Evolutionary conservation across 1,140 invertebrate species (phyloP).

Genomic region (Pseudomyrmex dendroicus): DNA sequence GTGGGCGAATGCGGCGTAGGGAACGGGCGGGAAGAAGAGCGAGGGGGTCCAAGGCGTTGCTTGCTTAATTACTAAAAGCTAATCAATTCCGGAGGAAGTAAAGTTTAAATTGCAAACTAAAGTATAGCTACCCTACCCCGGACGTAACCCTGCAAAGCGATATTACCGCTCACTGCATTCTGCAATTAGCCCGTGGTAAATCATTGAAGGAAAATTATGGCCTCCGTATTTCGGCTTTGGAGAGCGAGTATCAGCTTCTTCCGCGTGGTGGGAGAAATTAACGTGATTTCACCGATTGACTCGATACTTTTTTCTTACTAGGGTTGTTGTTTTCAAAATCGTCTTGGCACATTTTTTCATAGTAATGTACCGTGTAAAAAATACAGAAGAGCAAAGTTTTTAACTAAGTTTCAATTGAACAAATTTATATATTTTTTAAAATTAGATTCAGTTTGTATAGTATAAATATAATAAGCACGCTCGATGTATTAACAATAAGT

Average conservation of each 20-base stretch:
- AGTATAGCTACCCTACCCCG: constrained; percentile 83
- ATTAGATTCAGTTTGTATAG: constrained; percentile 5
- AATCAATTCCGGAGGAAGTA: constrained; percentile 86
- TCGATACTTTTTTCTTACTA: background rate
- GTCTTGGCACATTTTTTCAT: background rate
- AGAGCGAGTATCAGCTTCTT: constrained; percentile 53
- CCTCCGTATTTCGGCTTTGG: constrained; percentile 51
- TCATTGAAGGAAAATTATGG: constrained; percentile 85
- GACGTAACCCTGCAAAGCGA: constrained; percentile 83
- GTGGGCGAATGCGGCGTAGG: constrained; percentile 36
- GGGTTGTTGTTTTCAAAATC: background rate
- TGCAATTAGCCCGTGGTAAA: constrained; percentile 85
- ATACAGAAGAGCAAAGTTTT: background rate
- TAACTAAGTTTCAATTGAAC: background rate
- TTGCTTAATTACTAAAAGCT: constrained; percentile 86
- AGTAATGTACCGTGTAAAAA: background rate
- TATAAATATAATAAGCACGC: no score
- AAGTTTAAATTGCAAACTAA: constrained; percentile 86
- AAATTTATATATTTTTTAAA: background rate
- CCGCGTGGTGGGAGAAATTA: constrained; percentile 57
- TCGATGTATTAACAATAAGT: no score
- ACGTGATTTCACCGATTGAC: background rate
- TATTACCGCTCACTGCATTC: constrained; percentile 85
- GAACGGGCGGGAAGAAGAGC: constrained; percentile 57
- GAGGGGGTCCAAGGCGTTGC: constrained; percentile 81